Base-by-base conservation (phyloP, 2,888 invertebrate species). In the Tanytarsus gracilentus region DNA sequence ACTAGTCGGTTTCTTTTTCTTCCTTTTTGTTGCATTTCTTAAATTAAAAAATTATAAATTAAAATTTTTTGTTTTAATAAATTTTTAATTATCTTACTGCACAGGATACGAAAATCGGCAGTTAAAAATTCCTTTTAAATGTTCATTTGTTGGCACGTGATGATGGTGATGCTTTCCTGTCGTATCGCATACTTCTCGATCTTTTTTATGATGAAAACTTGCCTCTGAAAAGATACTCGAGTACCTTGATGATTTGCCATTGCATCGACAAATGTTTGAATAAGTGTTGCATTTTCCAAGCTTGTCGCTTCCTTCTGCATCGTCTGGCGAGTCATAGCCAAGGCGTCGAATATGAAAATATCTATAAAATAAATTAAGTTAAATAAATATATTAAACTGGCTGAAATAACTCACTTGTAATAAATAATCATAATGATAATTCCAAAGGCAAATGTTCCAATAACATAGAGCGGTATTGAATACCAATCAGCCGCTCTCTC, bases 1-100 rank as follows among this genome's bases (percentile, higher is more conserved):
- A 1, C 85, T 83, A 0, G 90, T 89, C n/a, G 91, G 90, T 71
- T 90, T 91, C 71, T 92, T 92, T 74, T 91, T 91, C 70, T 91
- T 91, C 23, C 90, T 78, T 63, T 83, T 85, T 18, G 81, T 80
- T 21, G 69, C 69, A 51, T 66, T 66, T 61, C 69, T 69, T 62
- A 18, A 66, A 66, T 49, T 21, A 48, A 61, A 59, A 48, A 40
- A 49, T 16, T 52, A 27, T 44, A 33, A 48, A 14, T 61, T n/a
- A 40, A 23, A 26, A 48, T 33, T 40, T 6, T 14, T 21, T 26
- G 21, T 40, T 53, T 1, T 4, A 6, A 11, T 14, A 11, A 33
- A 33, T 14, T 33, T 44, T 44, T 18, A 21, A 44, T 21, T 1
- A 14, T 33, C 64, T 68, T 69, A 78, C 79, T 78, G 81, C 52